These are phyloP conservation scores for Thymelicus sylvestris DNA, from an alignment of 2,888 invertebrate genomes.

Conservation along the genomic window DNA sequence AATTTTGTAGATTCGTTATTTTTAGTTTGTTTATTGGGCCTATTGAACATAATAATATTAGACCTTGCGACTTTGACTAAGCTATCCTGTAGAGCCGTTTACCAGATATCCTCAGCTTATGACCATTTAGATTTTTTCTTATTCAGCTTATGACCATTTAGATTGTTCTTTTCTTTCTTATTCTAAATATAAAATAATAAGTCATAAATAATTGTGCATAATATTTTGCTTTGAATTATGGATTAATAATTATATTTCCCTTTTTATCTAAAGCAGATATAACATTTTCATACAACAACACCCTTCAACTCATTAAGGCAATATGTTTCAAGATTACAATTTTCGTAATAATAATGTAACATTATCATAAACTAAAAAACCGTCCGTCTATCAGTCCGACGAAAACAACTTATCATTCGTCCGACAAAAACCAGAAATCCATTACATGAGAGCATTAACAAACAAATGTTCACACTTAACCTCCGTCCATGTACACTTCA, in stretches of 20 bases:
- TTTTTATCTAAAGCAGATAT: not conserved
- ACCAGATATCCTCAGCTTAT: too few relatives aligned
- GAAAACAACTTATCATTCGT: constrained; percentile 74
- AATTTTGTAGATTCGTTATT: too few relatives aligned
- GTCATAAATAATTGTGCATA: too few relatives aligned
- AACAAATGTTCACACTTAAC: constrained; percentile 85
- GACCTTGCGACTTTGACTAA: too few relatives aligned
- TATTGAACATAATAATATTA: too few relatives aligned
- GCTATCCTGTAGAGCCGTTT: too few relatives aligned
- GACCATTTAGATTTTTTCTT: too few relatives aligned
- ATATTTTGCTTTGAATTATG: not conserved
- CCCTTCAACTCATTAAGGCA: not conserved
- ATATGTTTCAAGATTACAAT: constrained; percentile 23
- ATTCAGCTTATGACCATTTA: too few relatives aligned
- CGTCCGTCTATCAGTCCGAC: constrained; percentile 66
- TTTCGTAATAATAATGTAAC: constrained; percentile 37
- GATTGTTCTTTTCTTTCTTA: too few relatives aligned
- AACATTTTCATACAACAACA: not conserved
- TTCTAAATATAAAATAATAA: too few relatives aligned
- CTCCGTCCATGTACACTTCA: constrained; percentile 80
- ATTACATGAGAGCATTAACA: constrained; percentile 81
- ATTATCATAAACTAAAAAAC: constrained; percentile 42
- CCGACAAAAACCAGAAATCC: constrained; percentile 73
- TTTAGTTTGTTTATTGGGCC: too few relatives aligned
- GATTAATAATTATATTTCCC: not conserved